These are phyloP conservation scores for Coregonus suidteri DNA, from an alignment of 2,797 vertebrate genomes.

Conservation along the genomic window DNA sequence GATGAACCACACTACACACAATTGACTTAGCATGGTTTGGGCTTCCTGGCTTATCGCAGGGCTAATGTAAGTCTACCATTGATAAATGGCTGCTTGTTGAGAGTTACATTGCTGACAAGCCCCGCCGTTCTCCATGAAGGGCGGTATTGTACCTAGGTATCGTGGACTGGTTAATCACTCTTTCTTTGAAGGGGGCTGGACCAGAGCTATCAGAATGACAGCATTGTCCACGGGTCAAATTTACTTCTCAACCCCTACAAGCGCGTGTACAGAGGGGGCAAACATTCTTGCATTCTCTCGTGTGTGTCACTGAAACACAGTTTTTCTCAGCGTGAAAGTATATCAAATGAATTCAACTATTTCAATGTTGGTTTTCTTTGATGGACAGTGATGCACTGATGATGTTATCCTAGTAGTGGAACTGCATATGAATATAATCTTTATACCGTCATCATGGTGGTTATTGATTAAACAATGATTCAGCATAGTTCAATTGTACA, in stretches of 20 bases:
- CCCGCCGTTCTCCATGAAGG: conserved; percentile 36
- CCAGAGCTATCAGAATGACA: conserved; percentile 43
- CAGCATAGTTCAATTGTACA: neutral
- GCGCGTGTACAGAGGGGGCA: conserved; percentile 9
- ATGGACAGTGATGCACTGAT: neutral
- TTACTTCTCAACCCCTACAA: conserved; percentile 19
- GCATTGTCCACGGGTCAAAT: conserved; percentile 45
- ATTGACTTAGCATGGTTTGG: neutral
- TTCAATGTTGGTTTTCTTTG: neutral
- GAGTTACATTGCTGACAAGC: conserved; percentile 3
- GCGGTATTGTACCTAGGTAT: conserved; percentile 46
- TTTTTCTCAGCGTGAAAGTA: neutral
- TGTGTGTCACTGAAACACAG: conserved; percentile 15
- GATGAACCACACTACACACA: neutral
- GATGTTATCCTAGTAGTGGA: neutral
- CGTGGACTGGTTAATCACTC: conserved; percentile 45
- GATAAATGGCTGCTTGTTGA: conserved; percentile 19
- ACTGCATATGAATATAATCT: neutral
- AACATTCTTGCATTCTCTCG: conserved; percentile 17
- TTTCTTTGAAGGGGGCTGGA: conserved; percentile 47
- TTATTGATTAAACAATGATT: neutral
- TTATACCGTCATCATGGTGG: neutral
- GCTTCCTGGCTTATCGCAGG: neutral
- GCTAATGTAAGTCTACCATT: neutral
- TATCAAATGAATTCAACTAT: neutral